Evolutionary conservation across 2,888 invertebrate species (phyloP).

Genomic region (Sturmia bella): DNA sequence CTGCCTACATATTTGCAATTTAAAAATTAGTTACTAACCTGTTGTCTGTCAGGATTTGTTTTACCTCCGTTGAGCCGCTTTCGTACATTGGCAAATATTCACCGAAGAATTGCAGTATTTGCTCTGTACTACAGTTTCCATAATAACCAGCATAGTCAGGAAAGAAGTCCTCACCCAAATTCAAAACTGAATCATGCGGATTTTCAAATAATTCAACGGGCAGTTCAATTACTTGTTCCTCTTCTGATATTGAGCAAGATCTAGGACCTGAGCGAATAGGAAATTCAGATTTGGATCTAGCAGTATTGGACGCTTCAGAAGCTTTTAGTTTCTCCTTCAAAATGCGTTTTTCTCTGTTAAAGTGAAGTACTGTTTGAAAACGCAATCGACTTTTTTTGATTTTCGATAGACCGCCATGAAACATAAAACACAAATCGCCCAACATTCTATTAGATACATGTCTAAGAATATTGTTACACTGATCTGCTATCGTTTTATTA

Average conservation of each 20-base stretch:
- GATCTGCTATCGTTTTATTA: not conserved
- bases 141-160: constrained; percentile 74
- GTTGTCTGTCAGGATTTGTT: constrained; percentile 68
- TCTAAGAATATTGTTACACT: constrained; percentile 14
- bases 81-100: constrained; percentile 75
- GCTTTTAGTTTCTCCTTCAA: constrained; percentile 71
- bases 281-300: constrained; percentile 36
- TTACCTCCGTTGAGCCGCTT: constrained; percentile 70
- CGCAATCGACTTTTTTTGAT: constrained; percentile 72
- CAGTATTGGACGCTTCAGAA: constrained; percentile 67
- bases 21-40: constrained; percentile 42
- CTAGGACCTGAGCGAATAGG: constrained; percentile 4
- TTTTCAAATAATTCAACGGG: constrained; percentile 74
- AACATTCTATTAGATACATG: constrained; percentile 65
- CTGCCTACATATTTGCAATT: no score
- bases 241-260: constrained; percentile 46
- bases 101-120: constrained; percentile 73
- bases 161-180: constrained; percentile 72
- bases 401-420: constrained; percentile 71
- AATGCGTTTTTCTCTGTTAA: constrained; percentile 71
- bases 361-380: constrained; percentile 72
- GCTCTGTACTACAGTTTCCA: constrained; percentile 72
- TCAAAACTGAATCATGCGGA: constrained; percentile 74
- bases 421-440: constrained; percentile 73
- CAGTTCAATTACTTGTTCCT: constrained; percentile 73